Evolutionary conservation across 2,113 vertebrate species (phyloP).

Genomic region (Sula dactylatra): DNA sequence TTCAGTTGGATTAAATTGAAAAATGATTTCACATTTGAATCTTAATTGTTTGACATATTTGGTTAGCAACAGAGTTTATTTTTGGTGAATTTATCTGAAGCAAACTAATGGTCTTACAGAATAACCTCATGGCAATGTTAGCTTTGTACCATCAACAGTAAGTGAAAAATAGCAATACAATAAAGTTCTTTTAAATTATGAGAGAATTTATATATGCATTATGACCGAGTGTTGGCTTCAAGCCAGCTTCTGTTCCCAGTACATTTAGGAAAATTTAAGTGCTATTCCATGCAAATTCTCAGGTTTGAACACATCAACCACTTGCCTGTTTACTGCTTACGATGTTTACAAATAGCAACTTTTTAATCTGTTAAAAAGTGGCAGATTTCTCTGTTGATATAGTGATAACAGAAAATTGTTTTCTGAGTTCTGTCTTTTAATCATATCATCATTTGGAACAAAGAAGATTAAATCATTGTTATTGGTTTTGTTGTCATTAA

Average conservation of each 20-base stretch:
- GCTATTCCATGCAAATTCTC: not conserved
- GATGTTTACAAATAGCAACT: not conserved
- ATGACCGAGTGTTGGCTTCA: not conserved
- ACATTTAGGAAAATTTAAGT: not conserved
- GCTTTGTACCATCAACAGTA: not conserved
- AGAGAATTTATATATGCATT: not conserved
- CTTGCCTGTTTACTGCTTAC: not conserved
- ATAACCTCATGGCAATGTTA: not conserved
- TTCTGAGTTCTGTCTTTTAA: not conserved
- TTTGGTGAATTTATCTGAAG: not conserved
- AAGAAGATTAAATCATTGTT: not conserved
- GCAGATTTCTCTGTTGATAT: not conserved
- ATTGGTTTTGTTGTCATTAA: not conserved
- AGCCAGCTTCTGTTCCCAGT: not conserved
- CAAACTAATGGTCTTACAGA: not conserved
- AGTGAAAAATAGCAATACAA: not conserved
- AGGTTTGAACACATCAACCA: not conserved
- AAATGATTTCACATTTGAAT: not conserved
- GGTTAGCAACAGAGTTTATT: not conserved
- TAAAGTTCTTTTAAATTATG: not conserved
- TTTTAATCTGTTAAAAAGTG: not conserved
- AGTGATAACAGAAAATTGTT: not conserved
- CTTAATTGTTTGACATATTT: not conserved
- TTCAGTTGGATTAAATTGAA: not conserved
- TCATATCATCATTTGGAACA: not conserved